Conservation (phyloP, 1,140 invertebrate genomes). For the Zaprionus taronus region DNA sequence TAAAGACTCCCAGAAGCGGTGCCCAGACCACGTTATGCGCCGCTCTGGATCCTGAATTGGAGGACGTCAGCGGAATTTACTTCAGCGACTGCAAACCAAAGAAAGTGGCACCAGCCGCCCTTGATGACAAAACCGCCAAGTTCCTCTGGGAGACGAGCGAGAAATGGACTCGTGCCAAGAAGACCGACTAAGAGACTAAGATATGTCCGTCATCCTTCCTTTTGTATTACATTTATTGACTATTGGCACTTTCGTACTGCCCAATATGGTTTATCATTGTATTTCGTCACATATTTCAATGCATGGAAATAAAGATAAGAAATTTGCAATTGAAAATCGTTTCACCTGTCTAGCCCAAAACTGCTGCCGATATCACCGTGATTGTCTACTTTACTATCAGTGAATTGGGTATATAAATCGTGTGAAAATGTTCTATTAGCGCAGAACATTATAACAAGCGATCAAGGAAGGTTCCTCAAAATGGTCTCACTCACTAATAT, state of each 20-base stretch:
- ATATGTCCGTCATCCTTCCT: not conserved
- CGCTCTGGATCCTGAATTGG: constrained; percentile 89
- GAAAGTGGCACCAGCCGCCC: constrained; percentile 86
- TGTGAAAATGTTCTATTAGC: not conserved
- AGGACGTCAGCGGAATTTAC: constrained; percentile 89
- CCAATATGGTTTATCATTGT: not conserved
- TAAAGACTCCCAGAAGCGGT: constrained; percentile 90
- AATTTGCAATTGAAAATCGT: not conserved
- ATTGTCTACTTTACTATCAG: not conserved
- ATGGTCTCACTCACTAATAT: not conserved
- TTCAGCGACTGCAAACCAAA: constrained; percentile 89
- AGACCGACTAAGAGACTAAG: not conserved
- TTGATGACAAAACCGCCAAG: constrained; percentile 87
- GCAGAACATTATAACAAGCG: not conserved
- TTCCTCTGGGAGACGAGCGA: constrained; percentile 93
- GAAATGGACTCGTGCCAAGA: constrained; percentile 87
- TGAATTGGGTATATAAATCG: not conserved
- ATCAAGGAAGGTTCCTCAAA: not conserved
- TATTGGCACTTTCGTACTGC: not conserved
- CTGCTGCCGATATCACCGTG: not conserved
- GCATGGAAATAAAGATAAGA: not conserved
- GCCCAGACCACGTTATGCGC: constrained; percentile 90
- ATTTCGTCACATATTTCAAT: not conserved
- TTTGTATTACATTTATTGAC: not conserved
- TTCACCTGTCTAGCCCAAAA: not conserved